Conservation (phyloP, 2,113 vertebrate species). For the Puma concolor region DNA sequence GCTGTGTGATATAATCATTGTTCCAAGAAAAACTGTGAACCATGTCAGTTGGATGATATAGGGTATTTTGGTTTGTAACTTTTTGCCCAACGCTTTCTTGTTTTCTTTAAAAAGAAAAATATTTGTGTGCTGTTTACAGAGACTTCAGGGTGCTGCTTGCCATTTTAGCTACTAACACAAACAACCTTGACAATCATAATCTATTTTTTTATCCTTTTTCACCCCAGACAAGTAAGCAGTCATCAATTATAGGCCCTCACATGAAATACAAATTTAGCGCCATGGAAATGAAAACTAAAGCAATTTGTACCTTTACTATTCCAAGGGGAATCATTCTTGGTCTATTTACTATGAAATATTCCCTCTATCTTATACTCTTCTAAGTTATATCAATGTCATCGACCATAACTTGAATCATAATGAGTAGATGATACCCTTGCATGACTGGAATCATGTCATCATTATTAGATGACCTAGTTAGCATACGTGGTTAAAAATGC, state of each 20-base stretch:
- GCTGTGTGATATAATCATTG: conserved; percentile 67
- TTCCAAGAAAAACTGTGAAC: conserved; percentile 70
- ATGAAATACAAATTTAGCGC: conserved; percentile 87
- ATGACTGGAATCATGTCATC: conserved; percentile 75
- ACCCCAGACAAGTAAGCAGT: conserved; percentile 82
- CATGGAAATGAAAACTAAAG: conserved; percentile 87
- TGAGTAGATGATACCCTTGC: conserved; percentile 77
- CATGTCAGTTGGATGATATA: conserved; percentile 64
- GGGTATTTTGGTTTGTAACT: conserved; percentile 73
- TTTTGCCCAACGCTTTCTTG: conserved; percentile 68
- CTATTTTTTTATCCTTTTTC: conserved; percentile 80
- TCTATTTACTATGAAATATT: conserved; percentile 86
- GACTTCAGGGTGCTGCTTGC: conserved; percentile 76
- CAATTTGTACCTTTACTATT: conserved; percentile 87
- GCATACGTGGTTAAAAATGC: conserved; percentile 81
- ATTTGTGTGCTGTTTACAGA: conserved; percentile 77
- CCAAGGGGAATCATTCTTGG: conserved; percentile 84
- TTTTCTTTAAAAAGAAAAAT: conserved; percentile 80
- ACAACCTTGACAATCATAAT: conserved; percentile 85
- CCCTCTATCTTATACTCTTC: conserved; percentile 81
- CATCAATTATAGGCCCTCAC: conserved; percentile 85
- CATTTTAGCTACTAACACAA: conserved; percentile 84
- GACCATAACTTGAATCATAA: conserved; percentile 81
- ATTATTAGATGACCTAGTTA: conserved; percentile 83
- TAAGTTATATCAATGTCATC: conserved; percentile 86